Base-by-base conservation (phyloP, 2,113 vertebrate species). In the Limanda limanda region DNA sequence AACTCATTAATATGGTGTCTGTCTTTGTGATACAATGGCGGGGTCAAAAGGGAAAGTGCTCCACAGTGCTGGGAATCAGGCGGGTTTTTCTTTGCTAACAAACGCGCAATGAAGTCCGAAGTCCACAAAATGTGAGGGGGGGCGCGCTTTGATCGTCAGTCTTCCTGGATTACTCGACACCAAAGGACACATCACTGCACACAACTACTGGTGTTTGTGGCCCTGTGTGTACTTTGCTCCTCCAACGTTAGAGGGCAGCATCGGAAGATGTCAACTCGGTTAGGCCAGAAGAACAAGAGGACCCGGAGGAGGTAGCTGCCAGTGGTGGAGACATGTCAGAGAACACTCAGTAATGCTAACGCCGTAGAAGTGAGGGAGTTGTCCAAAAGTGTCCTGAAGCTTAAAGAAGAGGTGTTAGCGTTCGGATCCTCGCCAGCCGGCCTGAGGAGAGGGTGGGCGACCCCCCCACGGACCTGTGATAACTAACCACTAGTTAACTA, bases 241-340 rank as follows among this genome's bases (percentile, higher is more conserved):
- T 62, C 11, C 15, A 25, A 76, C 90, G 23, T 3, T 42, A 89
- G 90, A 24, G 71, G 79, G 86, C 81, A 79, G 69, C 51, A 68
- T n/a, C 18, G 2, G 24, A 42, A 14, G 20, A 3, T 14, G 14
- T 1, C 58, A 47, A 5, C 9, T 79, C 45, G 59, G 40, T 48
- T 4, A n/a, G 1, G 9, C 63, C n/a, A 67, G 88, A 91, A 83
- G 86, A 84, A n/a, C n/a, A n/a, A 82, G 78, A 82, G 37, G 27
- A 20, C 2, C 5, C 35, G 55, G 5, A 62, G 24, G 69, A 31
- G 72, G 67, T 87, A 48, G 37, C 25, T 71, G 68, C 42, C 66
- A 54, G 25, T 55, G 31, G 25, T 74, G 5, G 7, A 47, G 79
- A 72, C 67, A 82, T 91, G 87, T 81, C 75, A 78, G 31, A 52